Base-by-base conservation (phyloP, 2,888 invertebrate species). In the Drosophila paucipuncta region DNA sequence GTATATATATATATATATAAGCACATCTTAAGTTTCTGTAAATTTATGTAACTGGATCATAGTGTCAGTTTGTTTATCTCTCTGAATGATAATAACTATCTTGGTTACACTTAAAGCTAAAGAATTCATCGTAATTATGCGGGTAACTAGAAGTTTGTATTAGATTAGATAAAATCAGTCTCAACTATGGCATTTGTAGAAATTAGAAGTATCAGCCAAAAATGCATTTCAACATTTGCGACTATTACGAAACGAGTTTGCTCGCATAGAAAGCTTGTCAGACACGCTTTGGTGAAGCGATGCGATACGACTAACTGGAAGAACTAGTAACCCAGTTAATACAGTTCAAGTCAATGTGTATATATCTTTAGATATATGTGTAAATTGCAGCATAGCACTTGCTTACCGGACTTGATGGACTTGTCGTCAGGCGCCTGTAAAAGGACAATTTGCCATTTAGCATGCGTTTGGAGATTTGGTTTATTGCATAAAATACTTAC, bases 341-440 rank as follows among this genome's bases (percentile, higher is more conserved):
- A 1, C 22, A 53, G 13, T 25, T 30, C 25, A 37, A 28, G 6
- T 13, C n/a, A 16, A 35, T 16, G 25, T 47, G 25, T 41, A 33
- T 11, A 18, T 43, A 58, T 1, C 33, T 39, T 28, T 33, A 43
- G 4, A 37, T 37, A 53, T n/a, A 35, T 1, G 28, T 22, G 16
- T 9, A n/a, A 6, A 53, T 22, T 28, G 9, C 11, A 61, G 28
- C 1, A 35, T 10, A 37, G 11, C 2, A 37, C 9, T 22, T 18
- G 92, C 95, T 95, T 94, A 95, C 95, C 94, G 92, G 95, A 94
- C 92, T 95, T 94, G 92, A 89, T 71, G 11, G 85, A 85, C 89
- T 94, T 94, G 86, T 94, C 94, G 89, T 95, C 95, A 25, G 92
- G 91, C 28, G 92, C 93, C 93, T 93, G 60, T 18, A 78, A 68